These are phyloP conservation scores for Thaumetopoea pityocampa DNA, from an alignment of 1,140 invertebrate genomes.

Conservation along the genomic window DNA sequence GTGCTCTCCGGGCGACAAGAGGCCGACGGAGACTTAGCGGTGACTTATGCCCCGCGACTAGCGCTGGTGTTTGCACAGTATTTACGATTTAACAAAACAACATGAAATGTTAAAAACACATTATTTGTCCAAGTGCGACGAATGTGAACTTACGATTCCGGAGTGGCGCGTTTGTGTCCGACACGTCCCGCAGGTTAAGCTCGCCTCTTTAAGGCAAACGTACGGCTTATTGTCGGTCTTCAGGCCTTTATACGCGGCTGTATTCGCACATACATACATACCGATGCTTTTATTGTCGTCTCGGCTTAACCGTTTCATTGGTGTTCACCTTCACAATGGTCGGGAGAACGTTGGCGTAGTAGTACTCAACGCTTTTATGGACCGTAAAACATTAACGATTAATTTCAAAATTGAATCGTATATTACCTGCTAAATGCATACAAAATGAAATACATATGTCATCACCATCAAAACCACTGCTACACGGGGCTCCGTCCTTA, in stretches of 20 bases:
- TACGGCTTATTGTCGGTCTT: constrained; percentile 67
- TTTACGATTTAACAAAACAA: constrained; percentile 76
- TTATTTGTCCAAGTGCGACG: constrained; percentile 71
- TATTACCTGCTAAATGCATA: constrained; percentile 15
- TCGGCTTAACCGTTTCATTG: constrained; percentile 36
- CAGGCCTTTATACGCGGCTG: constrained; percentile 51
- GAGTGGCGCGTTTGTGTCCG: constrained; percentile 59
- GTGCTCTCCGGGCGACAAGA: constrained; percentile 53
- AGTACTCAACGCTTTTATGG: constrained; percentile 49
- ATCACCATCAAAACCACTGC: not conserved
- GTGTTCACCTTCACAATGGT: constrained; percentile 37
- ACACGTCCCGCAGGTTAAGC: constrained; percentile 61
- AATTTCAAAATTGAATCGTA: constrained; percentile 23
- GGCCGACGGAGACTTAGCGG: constrained; percentile 32
- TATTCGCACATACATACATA: constrained; percentile 50
- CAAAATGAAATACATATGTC: constrained; percentile 13
- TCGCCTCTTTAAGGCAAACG: constrained; percentile 54
- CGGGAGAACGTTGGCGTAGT: constrained; percentile 31
- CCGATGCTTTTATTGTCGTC: constrained; percentile 60
- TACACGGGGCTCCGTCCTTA: no score
- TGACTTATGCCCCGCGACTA: constrained; percentile 23
- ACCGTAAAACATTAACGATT: constrained; percentile 40
- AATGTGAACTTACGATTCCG: constrained; percentile 69
- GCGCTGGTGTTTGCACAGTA: constrained; percentile 65
- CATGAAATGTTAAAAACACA: constrained; percentile 75